These are phyloP conservation scores for Sebastes paucispinis DNA, from an alignment of 2,797 vertebrate genomes.

Conservation along the genomic window DNA sequence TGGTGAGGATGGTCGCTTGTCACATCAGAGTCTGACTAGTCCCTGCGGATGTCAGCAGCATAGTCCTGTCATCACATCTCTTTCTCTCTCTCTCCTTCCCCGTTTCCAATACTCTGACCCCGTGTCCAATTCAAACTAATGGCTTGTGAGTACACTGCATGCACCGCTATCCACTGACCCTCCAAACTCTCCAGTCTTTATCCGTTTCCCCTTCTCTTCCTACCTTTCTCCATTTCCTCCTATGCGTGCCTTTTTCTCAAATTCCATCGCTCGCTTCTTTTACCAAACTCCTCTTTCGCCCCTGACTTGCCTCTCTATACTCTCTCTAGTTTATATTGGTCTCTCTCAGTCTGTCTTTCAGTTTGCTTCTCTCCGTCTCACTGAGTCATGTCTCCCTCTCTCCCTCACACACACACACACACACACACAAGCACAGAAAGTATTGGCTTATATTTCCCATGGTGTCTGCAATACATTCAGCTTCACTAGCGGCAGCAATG, in stretches of 20 bases:
- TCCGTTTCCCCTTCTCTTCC: not conserved
- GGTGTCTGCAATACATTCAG: conserved; percentile 73
- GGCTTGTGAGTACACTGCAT: conserved; percentile 30
- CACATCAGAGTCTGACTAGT: conserved; percentile 54
- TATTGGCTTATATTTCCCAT: conserved; percentile 76
- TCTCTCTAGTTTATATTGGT: conserved; percentile 30
- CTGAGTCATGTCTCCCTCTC: conserved; percentile 41
- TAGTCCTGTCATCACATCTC: conserved; percentile 40
- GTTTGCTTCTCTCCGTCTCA: conserved; percentile 44
- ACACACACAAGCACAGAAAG: conserved; percentile 20
- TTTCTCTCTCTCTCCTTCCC: conserved; percentile 9
- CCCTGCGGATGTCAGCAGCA: conserved; percentile 58
- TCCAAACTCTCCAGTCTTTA: conserved; percentile 7
- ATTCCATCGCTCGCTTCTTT: conserved; percentile 20
- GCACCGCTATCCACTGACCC: conserved; percentile 1
- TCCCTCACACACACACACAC: conserved; percentile 13
- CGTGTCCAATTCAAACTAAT: conserved; percentile 51
- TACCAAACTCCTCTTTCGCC: conserved; percentile 26
- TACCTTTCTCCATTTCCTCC: not conserved
- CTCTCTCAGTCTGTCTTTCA: conserved; percentile 38
- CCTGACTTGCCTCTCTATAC: conserved; percentile 17
- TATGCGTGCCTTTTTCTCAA: not conserved
- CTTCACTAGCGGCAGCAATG: conserved; percentile 69
- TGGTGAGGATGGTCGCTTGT: conserved; percentile 51
- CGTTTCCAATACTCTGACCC: conserved; percentile 39